phyloP scores from a whole-genome alignment of 2,113 vertebrate genomes.

The Cryptomyrus ogoouensis region DNA sequence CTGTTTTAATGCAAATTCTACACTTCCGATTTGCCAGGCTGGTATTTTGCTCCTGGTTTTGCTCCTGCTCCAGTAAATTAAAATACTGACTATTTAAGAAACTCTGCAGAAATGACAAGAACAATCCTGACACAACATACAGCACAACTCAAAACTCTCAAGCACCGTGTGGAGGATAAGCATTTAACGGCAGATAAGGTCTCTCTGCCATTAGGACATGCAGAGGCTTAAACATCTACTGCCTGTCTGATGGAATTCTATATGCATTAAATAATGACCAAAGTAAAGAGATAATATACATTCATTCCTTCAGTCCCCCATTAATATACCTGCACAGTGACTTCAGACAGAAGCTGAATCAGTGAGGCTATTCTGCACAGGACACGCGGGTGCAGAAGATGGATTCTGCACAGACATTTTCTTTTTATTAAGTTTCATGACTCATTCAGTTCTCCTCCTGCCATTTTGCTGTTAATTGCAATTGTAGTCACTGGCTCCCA shows the following conservation, averaged over 20 bases:
- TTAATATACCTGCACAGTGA: neutral
- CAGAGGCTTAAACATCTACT: neutral
- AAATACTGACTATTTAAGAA: neutral
- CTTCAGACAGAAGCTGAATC: neutral
- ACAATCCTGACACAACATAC: neutral
- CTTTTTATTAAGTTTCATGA: neutral
- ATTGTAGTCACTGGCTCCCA: neutral
- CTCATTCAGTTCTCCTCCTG: neutral
- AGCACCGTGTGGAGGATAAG: neutral
- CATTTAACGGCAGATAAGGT: neutral
- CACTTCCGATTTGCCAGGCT: neutral
- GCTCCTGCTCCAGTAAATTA: neutral
- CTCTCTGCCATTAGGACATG: neutral
- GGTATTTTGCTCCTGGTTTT: neutral
- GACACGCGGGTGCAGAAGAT: neutral
- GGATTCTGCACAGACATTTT: neutral
- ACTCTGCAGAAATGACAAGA: neutral
- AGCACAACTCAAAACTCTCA: neutral
- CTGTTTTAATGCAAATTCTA: neutral
- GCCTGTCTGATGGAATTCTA: neutral
- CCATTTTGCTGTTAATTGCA: neutral
- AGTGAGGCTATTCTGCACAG: neutral
- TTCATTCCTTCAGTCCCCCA: neutral
- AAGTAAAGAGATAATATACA: neutral
- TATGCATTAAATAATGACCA: neutral